These are phyloP conservation scores for Aspidiotus rigidus DNA, from an alignment of 2,888 invertebrate genomes.

Conservation along the genomic window DNA sequence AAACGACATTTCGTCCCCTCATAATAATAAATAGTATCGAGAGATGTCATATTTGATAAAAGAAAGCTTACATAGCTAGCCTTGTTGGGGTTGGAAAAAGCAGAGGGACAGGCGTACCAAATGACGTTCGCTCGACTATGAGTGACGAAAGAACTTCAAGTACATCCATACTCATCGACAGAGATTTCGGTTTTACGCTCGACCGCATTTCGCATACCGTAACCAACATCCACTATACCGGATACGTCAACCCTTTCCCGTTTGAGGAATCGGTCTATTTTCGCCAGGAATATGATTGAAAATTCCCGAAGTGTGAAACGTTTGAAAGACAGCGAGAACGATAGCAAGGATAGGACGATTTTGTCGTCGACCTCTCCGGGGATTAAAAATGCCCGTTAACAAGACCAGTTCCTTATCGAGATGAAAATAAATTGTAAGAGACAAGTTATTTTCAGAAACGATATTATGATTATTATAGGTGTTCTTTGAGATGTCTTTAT, in stretches of 20 bases:
- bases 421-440: too few species aligned
- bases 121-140: neutral
- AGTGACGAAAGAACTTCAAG: neutral
- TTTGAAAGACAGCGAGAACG: too few species aligned
- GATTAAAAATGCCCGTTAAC: too few species aligned
- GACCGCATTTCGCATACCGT: too few species aligned
- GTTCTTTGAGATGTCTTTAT: too few species aligned
- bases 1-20: slow-evolving; percentile 32
- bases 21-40: slow-evolving; percentile 32
- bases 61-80: neutral
- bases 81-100: neutral
- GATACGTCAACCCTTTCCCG: neutral
- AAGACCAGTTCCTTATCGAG: too few species aligned
- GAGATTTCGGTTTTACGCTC: neutral
- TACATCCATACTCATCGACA: neutral
- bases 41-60: slow-evolving; percentile 32
- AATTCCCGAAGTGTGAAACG: too few species aligned
- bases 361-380: too few species aligned
- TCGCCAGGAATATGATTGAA: neutral
- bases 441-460: too few species aligned
- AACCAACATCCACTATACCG: neutral
- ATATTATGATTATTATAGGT: too few species aligned
- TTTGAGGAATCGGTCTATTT: neutral
- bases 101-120: neutral
- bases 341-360: too few species aligned